phyloP scores from a whole-genome alignment of 2,113 vertebrate genomes.

The Phasianus colchicus region DNA sequence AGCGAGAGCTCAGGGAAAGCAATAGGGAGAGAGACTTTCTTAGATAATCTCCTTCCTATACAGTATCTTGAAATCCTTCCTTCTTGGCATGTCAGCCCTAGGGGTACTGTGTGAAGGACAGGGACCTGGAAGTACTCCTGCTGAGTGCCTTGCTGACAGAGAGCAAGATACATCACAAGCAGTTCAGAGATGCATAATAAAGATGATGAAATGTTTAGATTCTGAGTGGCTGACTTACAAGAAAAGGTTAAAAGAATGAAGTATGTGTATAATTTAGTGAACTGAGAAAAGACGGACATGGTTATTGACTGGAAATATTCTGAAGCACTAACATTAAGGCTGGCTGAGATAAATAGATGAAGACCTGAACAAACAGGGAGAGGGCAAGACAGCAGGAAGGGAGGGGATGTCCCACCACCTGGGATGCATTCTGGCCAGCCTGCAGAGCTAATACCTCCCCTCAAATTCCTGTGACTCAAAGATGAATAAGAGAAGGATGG shows the following conservation, averaged over 20 bases:
- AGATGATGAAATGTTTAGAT: slow-evolving; percentile 52
- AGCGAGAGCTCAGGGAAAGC: neutral
- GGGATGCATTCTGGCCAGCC: neutral
- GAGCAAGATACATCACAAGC: neutral
- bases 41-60: neutral
- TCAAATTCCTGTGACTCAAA: neutral
- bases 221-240: slow-evolving; percentile 28
- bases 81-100: neutral
- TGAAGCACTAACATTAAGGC: neutral
- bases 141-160: neutral
- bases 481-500: neutral
- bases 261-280: slow-evolving; percentile 49
- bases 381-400: neutral
- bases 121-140: neutral
- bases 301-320: slow-evolving; percentile 20
- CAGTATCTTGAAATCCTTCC: neutral
- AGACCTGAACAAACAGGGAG: neutral
- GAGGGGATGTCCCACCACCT: neutral
- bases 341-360: neutral
- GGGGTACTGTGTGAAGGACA: neutral
- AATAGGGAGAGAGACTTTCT: neutral
- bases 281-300: neutral
- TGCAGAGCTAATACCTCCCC: neutral
- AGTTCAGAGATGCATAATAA: slow-evolving; percentile 42
- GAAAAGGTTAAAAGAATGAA: slow-evolving; percentile 54